phyloP scores from a whole-genome alignment of 2,797 vertebrate species.

The Thunnus albacares region DNA sequence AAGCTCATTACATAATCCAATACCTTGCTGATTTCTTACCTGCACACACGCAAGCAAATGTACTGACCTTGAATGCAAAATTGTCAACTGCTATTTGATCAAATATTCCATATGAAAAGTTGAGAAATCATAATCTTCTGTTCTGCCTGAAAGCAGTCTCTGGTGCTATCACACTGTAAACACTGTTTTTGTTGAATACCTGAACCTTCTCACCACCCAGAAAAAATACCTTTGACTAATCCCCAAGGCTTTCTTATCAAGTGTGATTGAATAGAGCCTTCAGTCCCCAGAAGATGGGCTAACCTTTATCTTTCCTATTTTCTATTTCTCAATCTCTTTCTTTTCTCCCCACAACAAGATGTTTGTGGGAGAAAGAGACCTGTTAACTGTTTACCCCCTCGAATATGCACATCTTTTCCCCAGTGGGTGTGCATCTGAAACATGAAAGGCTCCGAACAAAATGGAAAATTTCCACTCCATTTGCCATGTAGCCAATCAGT shows the following conservation, averaged over 20 bases:
- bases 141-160: constrained; percentile 64
- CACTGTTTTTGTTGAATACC: constrained; percentile 67
- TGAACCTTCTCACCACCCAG: constrained; percentile 71
- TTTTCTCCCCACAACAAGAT: constrained; percentile 64
- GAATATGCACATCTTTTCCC: constrained; percentile 51
- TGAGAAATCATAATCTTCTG: constrained; percentile 71
- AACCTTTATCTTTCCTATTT: constrained; percentile 76
- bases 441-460: constrained; percentile 77
- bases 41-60: constrained; percentile 36
- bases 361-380: constrained; percentile 57
- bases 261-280: constrained; percentile 78
- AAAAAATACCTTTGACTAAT: constrained; percentile 77
- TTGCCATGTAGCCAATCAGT: constrained; percentile 80
- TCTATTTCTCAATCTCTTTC: constrained; percentile 67
- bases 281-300: constrained; percentile 68
- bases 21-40: constrained; percentile 47
- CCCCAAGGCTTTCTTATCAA: constrained; percentile 77
- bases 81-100: constrained; percentile 57
- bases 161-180: constrained; percentile 65
- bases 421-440: constrained; percentile 62
- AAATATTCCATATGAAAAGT: constrained; percentile 61
- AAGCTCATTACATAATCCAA: constrained; percentile 63
- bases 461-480: constrained; percentile 80
- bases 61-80: constrained; percentile 71
- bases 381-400: constrained; percentile 73